phyloP scores from a whole-genome alignment of 2,888 invertebrate genomes.

The Trachelus troglodyta region DNA sequence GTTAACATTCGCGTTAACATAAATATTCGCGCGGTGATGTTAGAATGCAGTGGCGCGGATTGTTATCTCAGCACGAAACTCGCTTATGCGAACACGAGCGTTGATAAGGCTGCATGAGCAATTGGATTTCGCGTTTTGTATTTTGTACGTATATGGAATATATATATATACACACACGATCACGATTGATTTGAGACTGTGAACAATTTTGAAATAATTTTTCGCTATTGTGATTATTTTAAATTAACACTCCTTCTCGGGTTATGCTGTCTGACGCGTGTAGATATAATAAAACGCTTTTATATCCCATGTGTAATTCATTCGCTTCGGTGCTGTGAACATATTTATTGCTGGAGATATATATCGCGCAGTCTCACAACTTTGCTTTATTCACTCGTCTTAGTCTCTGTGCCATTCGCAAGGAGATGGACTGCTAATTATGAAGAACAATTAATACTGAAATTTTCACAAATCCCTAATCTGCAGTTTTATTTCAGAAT shows the following conservation, averaged over 20 bases:
- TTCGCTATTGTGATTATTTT: neutral
- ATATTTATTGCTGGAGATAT: neutral
- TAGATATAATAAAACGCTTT: neutral
- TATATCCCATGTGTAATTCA: neutral
- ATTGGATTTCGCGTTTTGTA: neutral
- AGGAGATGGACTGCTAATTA: neutral
- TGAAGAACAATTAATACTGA: neutral
- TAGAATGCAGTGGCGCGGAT: slow-evolving; percentile 12
- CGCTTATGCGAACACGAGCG: slow-evolving; percentile 12
- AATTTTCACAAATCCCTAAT: neutral
- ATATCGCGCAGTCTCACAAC: neutral
- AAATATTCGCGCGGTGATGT: slow-evolving; percentile 2
- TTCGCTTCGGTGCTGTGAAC: neutral
- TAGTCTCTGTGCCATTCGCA: neutral
- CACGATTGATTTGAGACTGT: neutral
- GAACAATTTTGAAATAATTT: neutral
- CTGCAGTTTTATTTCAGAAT: neutral
- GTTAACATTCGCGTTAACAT: slow-evolving; percentile 29
- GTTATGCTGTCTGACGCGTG: neutral
- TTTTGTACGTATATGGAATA: neutral
- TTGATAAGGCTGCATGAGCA: neutral
- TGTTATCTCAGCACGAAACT: slow-evolving; percentile 20
- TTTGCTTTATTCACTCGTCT: neutral
- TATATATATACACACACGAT: neutral
- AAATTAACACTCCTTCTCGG: neutral